These are phyloP conservation scores for Philereme vetulata DNA, from an alignment of 2,888 invertebrate genomes.

Conservation along the genomic window DNA sequence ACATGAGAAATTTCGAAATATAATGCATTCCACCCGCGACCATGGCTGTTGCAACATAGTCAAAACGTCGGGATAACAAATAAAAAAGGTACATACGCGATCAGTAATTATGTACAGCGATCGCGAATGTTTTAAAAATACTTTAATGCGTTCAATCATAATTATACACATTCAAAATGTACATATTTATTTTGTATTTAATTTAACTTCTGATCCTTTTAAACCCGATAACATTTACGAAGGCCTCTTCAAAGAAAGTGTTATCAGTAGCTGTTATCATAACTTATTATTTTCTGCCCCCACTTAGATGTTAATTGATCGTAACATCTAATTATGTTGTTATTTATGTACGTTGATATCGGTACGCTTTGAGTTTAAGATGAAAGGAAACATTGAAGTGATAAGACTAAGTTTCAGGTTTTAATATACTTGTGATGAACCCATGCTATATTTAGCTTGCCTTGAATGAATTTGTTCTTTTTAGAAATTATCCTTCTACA, in stretches of 20 bases:
- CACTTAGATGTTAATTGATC: conserved; percentile 58
- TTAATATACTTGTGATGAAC: not conserved
- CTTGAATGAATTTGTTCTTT: too few relatives aligned
- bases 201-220: conserved; percentile 10
- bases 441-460: too few relatives aligned
- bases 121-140: too few relatives aligned
- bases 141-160: too few relatives aligned
- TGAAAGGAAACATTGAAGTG: conserved; percentile 42
- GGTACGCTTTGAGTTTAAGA: conserved; percentile 53
- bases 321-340: conserved; percentile 62
- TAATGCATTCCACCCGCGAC: too few relatives aligned
- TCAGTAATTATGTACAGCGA: too few relatives aligned
- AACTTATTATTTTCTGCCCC: conserved; percentile 44
- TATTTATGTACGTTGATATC: conserved; percentile 71
- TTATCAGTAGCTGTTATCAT: conserved; percentile 34
- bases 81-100: too few relatives aligned
- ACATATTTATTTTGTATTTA: not conserved
- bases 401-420: conserved; percentile 25
- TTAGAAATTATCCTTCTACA: too few relatives aligned
- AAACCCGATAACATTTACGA: conserved; percentile 21
- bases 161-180: too few relatives aligned
- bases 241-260: conserved; percentile 33
- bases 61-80: too few relatives aligned
- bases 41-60: too few relatives aligned
- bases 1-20: too few relatives aligned